phyloP scores from a whole-genome alignment of 1,140 invertebrate species.

The Lucilia sericata region DNA sequence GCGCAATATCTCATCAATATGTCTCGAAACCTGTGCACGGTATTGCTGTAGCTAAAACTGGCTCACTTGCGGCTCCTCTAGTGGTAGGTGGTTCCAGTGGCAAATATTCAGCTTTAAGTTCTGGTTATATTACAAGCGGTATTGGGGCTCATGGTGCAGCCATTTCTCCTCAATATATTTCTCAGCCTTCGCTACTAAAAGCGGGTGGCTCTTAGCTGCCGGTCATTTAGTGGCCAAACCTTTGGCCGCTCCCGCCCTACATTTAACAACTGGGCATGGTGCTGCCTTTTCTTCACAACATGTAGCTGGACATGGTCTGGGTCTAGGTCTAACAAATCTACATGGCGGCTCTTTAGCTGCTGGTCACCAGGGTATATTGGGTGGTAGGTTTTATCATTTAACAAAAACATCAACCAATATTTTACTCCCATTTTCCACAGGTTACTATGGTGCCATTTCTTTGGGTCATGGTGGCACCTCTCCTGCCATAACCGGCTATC shows the following conservation, averaged over 20 bases:
- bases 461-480: conserved; percentile 56
- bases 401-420: neutral
- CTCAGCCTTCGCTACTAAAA: conserved; percentile 50
- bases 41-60: neutral
- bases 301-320: conserved; percentile 33
- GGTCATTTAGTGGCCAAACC: conserved; percentile 19
- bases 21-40: conserved; percentile 42
- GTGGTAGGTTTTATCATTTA: neutral
- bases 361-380: neutral
- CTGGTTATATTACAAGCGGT: neutral
- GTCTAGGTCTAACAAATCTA: neutral
- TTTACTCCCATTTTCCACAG: neutral
- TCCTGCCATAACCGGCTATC: conserved; percentile 55
- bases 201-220: neutral
- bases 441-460: conserved; percentile 61
- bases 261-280: neutral
- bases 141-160: conserved; percentile 46
- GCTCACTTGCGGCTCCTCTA: conserved; percentile 33
- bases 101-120: conserved; percentile 3
- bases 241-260: neutral
- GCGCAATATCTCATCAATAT: conserved; percentile 46
- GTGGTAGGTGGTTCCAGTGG: conserved; percentile 39
- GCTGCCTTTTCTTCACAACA: conserved; percentile 47
- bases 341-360: neutral
- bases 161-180: conserved; percentile 57